A percentile compares a stretch with the other conserved stretches of the same genome.
Conservation (phyloP, 2,797 vertebrate genomes). For the Knipowitschia caucasica region DNA sequence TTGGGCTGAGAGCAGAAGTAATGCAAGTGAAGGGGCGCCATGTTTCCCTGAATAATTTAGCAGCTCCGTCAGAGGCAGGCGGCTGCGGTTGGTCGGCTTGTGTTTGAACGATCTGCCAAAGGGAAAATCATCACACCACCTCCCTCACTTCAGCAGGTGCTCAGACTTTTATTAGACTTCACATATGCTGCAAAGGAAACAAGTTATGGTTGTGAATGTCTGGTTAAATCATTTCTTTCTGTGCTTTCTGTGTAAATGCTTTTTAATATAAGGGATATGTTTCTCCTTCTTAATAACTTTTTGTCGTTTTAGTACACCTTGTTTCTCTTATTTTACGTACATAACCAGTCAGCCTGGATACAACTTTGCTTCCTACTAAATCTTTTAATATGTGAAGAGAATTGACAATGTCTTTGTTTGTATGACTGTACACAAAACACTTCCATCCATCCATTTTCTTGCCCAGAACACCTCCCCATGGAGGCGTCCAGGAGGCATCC, state of each 20-base stretch:
- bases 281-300: neutral
- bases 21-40: slow-evolving; percentile 20
- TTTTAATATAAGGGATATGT: too few relatives aligned
- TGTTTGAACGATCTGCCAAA: slow-evolving; percentile 6
- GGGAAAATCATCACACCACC: slow-evolving; percentile 6
- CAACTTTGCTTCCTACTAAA: too few relatives aligned
- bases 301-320: too few relatives aligned
- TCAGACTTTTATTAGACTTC: neutral
- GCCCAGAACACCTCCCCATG: too few relatives aligned
- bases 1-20: neutral
- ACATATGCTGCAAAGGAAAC: neutral
- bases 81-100: slow-evolving; percentile 17
- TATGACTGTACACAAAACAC: too few relatives aligned
- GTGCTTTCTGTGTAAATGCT: too few relatives aligned
- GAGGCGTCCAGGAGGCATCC: too few relatives aligned
- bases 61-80: slow-evolving; percentile 10
- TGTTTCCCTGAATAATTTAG: slow-evolving; percentile 45
- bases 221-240: neutral
- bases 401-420: too few relatives aligned
- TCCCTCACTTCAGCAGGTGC: slow-evolving; percentile 14
- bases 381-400: too few relatives aligned
- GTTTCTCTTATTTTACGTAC: too few relatives aligned
- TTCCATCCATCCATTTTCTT: too few relatives aligned
- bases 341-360: too few relatives aligned
- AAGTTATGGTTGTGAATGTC: neutral